Conservation (phyloP, 2,113 vertebrate genomes). For the Nycticebus coucang region DNA sequence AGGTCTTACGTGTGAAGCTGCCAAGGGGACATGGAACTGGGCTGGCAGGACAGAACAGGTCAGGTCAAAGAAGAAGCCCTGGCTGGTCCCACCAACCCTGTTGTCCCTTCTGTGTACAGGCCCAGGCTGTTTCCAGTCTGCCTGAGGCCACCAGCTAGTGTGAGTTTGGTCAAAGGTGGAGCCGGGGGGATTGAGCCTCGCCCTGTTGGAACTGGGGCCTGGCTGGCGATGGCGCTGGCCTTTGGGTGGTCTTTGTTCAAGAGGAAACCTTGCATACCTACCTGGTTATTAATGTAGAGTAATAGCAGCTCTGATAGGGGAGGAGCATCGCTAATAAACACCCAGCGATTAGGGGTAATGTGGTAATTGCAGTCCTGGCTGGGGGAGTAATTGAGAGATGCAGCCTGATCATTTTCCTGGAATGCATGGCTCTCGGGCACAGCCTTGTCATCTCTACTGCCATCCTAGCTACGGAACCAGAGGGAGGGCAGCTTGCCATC, state of each 20-base stretch:
- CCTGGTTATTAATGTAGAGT: conserved; percentile 71
- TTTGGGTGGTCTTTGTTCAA: conserved; percentile 68
- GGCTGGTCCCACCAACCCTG: no score
- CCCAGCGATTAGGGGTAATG: conserved; percentile 46
- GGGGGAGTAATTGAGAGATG: conserved; percentile 54
- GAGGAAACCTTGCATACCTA: conserved; percentile 57
- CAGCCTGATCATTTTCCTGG: neutral
- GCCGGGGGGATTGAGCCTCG: neutral
- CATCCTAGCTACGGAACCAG: neutral
- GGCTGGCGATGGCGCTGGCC: conserved; percentile 13
- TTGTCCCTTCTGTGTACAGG: no score
- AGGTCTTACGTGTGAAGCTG: neutral
- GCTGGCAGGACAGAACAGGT: neutral
- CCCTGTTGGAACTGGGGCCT: neutral
- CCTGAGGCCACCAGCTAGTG: neutral
- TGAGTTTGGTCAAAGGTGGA: neutral
- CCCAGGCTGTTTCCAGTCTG: neutral
- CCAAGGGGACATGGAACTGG: fast-evolving
- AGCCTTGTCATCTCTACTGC: conserved; percentile 47
- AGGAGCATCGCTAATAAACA: conserved; percentile 40
- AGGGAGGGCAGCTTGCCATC: neutral
- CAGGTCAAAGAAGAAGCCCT: neutral
- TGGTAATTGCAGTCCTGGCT: conserved; percentile 74
- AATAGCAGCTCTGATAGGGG: conserved; percentile 69
- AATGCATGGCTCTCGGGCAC: conserved; percentile 57